Base-by-base conservation (phyloP, 2,888 invertebrate species). In the Steinernema carpocapsae region DNA sequence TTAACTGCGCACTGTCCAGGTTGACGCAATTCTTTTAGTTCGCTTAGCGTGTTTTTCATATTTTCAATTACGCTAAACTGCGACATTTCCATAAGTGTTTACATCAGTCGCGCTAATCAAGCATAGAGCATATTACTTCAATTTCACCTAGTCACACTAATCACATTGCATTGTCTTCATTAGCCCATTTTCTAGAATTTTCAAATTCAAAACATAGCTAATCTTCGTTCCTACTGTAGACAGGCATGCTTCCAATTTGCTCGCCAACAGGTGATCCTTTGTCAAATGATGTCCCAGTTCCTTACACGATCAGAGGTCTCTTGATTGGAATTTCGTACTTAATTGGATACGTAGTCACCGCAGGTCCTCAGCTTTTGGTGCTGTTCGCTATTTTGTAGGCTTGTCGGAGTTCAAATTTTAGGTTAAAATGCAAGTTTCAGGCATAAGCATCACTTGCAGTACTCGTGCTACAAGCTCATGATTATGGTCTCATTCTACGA, bases 381-480 rank as follows among this genome's bases (percentile, higher is more conserved):
- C 56, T 56, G 12, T 56, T 24, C 22, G 56, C 56, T 22, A 56
- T 56, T 7, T 10, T 22, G 56, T 56, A 56, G 26, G 56, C 19
- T 43, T 43, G 12, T 6, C 7, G 51, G n/a, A 51, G 14, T 51
- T 6, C 6, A n/a, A 6, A 51, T 51, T 6, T 6, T 10, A 10
- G 6, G 19, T 51, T 51, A n/a, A n/a, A n/a, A n/a, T n/a, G n/a
- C n/a, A n/a, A 51, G n/a, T 51, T 51, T n/a, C 56, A 56, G 56
- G 24, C 56, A 56, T 17, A 56, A 56, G 26, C 56, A 56, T 7
- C 56, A 56, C 26, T 26, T 56, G 26, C 56, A 56, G 56, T 56
- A 56, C 56, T 72, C 51, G 4, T 72, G 72, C 72, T 72, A 72
- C 32, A 72, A 72, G 26, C 59, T 72, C 7, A 72, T 72, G 72